Evolutionary conservation across 2,113 vertebrate species (phyloP), one percentile per base, ranked within the genome.

Genomic region (Geococcyx californianus): DNA sequence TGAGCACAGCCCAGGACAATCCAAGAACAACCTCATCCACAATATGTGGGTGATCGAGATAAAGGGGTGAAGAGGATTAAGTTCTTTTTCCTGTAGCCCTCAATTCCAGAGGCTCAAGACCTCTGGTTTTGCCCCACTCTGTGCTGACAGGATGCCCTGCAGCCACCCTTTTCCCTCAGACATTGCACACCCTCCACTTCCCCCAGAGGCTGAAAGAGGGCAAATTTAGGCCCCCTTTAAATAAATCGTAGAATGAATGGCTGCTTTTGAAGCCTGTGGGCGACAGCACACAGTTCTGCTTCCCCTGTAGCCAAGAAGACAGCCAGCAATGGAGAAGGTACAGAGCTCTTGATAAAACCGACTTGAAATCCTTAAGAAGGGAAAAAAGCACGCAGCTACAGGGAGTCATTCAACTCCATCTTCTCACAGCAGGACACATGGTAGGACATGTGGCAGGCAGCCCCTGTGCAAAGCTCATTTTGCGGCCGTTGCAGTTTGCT

Each of bases 401-500:
- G 55, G n/a, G 52, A 90, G 28, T 55, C 49, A 60, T 85, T 89
- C 62, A 70, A 72, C 67, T 80, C 70, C 84, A 67, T 90, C 74
- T 73, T 79, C 72, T 95, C 94, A 92, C 16, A 51, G 77, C 93
- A 83, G 54, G 47, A 90, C 83, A 94, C 1, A 72, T 51, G 66
- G 76, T 42, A 84, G 82, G 64, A 40, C 62, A 85, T 4, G 1
- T 45, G 92, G 47, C 7, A 79, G 64, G 80, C 52, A 91, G 69
- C 86, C 89, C 84, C 92, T 36, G 60, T 13, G 21, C 85, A 83
- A 40, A 42, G 56, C 73, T 90, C 33, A 3, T 95, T 96, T 78
- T 94, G 96, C 44, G 29, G 89, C 77, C 44, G 33, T 51, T 94
- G 95, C 97, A 97, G 24, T 95, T 83, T 94, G 89, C 89, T 84